Evolutionary conservation across 2,888 invertebrate genomes (phyloP).

Genomic region (Ptychoptera albimana): DNA sequence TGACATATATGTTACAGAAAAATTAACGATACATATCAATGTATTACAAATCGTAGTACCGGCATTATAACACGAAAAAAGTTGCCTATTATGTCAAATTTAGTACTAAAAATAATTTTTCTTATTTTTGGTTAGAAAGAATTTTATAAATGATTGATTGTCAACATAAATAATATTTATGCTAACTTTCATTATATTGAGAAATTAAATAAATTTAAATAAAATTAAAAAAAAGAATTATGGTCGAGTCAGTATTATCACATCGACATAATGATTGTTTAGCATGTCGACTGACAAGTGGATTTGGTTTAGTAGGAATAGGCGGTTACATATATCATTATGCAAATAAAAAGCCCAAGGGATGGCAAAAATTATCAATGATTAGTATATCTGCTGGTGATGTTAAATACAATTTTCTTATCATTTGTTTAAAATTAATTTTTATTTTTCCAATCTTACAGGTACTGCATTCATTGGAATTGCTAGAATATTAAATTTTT

Average conservation of each 20-base stretch:
- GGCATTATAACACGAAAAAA: no score
- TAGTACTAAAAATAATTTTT: no score
- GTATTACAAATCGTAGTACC: no score
- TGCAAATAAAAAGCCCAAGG: slow-evolving; percentile 35
- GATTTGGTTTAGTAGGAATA: slow-evolving; percentile 43
- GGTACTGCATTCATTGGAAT: slow-evolving; percentile 37
- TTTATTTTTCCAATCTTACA: slow-evolving; percentile 25
- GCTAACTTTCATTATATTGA: no score
- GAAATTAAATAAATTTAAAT: no score
- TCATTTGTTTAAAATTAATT: background rate
- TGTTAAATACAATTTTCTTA: background rate
- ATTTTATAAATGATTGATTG: no score
- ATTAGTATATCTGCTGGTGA: slow-evolving; percentile 3
- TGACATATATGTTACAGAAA: no score
- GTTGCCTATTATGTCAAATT: no score
- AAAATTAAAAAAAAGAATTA: no score
- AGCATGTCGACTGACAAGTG: slow-evolving; percentile 41
- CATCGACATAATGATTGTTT: slow-evolving; percentile 38
- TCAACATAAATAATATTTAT: no score
- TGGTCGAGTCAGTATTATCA: slow-evolving; percentile 1
- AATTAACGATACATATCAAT: no score
- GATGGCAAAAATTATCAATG: slow-evolving; percentile 27
- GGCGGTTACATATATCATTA: slow-evolving; percentile 42
- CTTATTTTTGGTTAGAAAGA: no score
- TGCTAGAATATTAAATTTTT: slow-evolving; percentile 34